These are phyloP conservation scores for Mycalesis mineus DNA, from an alignment of 2,888 invertebrate species.

Conservation along the genomic window DNA sequence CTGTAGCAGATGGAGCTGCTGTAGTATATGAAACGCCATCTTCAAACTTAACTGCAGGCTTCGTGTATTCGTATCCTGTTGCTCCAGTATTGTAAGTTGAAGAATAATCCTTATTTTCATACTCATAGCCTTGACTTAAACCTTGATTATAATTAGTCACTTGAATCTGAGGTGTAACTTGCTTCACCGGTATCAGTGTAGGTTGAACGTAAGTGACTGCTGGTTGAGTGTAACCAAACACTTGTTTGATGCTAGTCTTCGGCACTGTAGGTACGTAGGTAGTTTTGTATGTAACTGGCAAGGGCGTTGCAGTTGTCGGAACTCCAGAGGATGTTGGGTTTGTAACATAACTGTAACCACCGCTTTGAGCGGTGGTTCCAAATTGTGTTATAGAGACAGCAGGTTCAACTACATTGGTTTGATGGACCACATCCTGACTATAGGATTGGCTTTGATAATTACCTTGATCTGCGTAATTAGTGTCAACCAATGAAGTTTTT, in stretches of 20 bases:
- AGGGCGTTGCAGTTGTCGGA: constrained; percentile 65
- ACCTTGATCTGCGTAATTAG: constrained; percentile 48
- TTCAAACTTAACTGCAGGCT: constrained; percentile 60
- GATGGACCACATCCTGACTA: constrained; percentile 33
- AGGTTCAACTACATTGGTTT: constrained; percentile 53
- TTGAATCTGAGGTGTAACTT: constrained; percentile 50
- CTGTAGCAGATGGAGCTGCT: constrained; percentile 48
- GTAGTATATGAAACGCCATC: constrained; percentile 59
- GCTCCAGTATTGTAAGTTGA: constrained; percentile 27
- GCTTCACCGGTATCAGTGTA: constrained; percentile 48
- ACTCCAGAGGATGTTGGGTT: constrained; percentile 66
- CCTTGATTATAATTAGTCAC: constrained; percentile 52
- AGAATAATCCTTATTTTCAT: constrained; percentile 39
- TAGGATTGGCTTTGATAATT: constrained; percentile 41
- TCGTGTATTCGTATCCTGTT: constrained; percentile 42
- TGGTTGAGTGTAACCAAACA: constrained; percentile 66
- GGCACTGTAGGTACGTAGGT: constrained; percentile 60
- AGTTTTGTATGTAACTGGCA: constrained; percentile 62
- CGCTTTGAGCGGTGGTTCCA: constrained; percentile 58
- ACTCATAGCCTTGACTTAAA: constrained; percentile 41
- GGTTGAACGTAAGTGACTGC: constrained; percentile 66
- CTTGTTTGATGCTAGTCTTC: constrained; percentile 61
- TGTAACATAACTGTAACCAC: constrained; percentile 58
- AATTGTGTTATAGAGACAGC: constrained; percentile 61
- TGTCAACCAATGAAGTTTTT: constrained; percentile 66